Conservation (phyloP, 2,888 invertebrate species). For the Caenorhabditis sp. region DNA sequence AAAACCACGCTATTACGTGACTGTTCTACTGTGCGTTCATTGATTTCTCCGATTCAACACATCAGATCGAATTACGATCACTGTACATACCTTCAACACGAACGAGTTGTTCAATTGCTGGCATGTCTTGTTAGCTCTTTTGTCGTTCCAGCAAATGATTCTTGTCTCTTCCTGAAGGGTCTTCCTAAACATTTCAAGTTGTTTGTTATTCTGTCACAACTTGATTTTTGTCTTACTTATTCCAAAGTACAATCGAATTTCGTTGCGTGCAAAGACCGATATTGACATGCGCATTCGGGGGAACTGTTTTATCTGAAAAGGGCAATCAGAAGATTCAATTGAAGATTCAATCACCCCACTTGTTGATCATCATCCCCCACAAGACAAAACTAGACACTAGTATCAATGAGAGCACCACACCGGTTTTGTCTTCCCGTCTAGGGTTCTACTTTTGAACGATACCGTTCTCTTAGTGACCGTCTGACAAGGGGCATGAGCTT, state of each 20-base stretch:
- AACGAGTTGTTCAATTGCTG: slow-evolving; percentile 73
- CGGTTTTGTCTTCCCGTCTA: slow-evolving; percentile 6
- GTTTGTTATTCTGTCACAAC: background rate
- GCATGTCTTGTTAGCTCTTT: slow-evolving; percentile 85
- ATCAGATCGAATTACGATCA: background rate
- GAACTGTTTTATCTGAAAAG: slow-evolving; percentile 44
- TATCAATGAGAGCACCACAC: slow-evolving; percentile 23
- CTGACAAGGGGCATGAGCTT: too few relatives aligned
- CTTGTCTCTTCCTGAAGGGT: slow-evolving; percentile 49
- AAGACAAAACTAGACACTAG: too few relatives aligned
- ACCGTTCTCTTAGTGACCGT: slow-evolving; percentile 20
- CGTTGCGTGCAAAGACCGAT: slow-evolving; percentile 92
- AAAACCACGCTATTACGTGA: background rate
- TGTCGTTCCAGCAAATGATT: slow-evolving; percentile 89
- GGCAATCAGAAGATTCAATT: slow-evolving; percentile 3
- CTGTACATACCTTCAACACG: slow-evolving; percentile 18
- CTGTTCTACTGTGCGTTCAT: background rate
- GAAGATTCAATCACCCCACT: slow-evolving; percentile 40
- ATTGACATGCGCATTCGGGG: slow-evolving; percentile 41
- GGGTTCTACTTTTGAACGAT: slow-evolving; percentile 9
- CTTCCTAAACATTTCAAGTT: slow-evolving; percentile 30
- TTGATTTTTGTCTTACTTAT: slow-evolving; percentile 84
- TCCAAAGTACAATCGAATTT: slow-evolving; percentile 91
- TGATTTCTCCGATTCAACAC: background rate
- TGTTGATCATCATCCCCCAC: background rate